Evolutionary conservation across 1,140 invertebrate species (phyloP).

Genomic region (Monomorium pharaonis): DNA sequence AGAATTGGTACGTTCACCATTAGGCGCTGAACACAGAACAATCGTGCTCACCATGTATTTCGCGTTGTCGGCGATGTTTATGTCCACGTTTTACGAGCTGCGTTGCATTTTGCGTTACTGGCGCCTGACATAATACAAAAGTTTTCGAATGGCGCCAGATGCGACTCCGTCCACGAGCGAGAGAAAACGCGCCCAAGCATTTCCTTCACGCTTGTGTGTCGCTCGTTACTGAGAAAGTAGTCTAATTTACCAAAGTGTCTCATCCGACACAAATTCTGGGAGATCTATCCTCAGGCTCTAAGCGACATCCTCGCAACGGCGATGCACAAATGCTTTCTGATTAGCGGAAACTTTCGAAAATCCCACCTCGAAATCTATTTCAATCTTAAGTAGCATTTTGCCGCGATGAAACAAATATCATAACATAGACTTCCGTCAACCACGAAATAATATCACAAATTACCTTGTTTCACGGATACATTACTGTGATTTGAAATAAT

Average conservation of each 20-base stretch:
- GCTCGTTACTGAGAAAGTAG: conserved; percentile 45
- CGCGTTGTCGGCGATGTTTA: conserved; percentile 22
- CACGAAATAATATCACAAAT: neutral
- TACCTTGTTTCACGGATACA: neutral
- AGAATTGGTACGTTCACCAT: neutral
- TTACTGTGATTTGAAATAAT: neutral
- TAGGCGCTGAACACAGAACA: neutral
- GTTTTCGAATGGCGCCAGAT: conserved; percentile 46
- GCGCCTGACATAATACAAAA: conserved; percentile 50
- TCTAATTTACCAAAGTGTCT: conserved; percentile 55
- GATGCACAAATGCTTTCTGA: conserved; percentile 13
- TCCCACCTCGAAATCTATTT: neutral
- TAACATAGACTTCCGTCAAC: neutral
- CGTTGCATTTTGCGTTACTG: conserved; percentile 42
- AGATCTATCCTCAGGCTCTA: neutral
- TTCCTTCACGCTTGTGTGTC: neutral
- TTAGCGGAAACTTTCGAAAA: conserved; percentile 36
- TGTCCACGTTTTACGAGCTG: neutral
- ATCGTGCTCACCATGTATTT: conserved; percentile 1
- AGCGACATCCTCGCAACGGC: neutral
- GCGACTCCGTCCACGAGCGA: conserved; percentile 29
- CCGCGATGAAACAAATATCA: neutral
- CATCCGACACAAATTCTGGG: neutral
- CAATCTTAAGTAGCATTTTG: neutral
- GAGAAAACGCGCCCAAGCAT: conserved; percentile 8